phyloP scores from a whole-genome alignment of 2,113 vertebrate genomes.

The Marmota flaviventris region DNA sequence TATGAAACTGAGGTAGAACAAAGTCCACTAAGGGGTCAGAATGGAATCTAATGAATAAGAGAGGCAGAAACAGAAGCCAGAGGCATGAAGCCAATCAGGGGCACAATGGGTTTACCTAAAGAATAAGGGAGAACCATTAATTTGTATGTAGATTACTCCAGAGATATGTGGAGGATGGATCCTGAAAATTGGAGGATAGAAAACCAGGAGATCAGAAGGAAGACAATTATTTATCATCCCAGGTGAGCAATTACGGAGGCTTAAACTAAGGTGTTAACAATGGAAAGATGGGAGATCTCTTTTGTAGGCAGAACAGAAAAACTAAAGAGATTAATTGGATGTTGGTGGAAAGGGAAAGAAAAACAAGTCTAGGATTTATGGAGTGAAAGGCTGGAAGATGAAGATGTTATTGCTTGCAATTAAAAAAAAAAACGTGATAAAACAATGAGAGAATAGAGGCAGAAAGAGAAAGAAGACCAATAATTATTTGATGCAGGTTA shows the following conservation, averaged over 20 bases:
- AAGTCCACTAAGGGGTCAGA: neutral
- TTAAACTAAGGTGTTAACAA: neutral
- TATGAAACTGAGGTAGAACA: neutral
- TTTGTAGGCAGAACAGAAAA: constrained; percentile 1
- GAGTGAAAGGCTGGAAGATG: neutral
- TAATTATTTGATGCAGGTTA: neutral
- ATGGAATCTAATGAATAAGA: neutral
- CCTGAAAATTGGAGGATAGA: neutral
- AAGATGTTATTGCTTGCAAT: neutral
- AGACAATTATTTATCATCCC: neutral
- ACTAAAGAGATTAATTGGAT: neutral
- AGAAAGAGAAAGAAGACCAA: neutral
- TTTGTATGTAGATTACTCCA: neutral
- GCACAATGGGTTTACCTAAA: neutral
- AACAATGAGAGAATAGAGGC: neutral
- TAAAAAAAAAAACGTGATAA: neutral
- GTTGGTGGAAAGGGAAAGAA: neutral
- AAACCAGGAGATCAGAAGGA: neutral
- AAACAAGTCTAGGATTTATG: neutral
- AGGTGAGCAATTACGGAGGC: neutral
- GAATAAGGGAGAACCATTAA: neutral
- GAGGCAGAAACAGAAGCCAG: neutral
- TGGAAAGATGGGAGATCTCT: neutral
- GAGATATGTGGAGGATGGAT: neutral
- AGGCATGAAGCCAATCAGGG: neutral